Conservation (phyloP, 2,113 vertebrate genomes). For the Hylia prasina region DNA sequence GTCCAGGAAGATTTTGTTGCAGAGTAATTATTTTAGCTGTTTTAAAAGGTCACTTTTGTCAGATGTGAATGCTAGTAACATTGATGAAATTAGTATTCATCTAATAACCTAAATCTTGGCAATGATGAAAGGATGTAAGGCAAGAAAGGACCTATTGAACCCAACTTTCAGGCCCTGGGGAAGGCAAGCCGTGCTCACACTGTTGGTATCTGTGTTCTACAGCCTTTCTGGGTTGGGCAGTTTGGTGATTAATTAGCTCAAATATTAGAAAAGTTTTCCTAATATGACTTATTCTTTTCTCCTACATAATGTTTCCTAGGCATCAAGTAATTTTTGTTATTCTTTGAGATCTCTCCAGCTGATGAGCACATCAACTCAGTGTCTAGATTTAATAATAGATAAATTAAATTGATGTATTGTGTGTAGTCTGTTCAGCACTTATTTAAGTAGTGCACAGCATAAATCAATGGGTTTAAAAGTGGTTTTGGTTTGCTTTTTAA, state of each 20-base stretch:
- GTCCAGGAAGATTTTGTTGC: neutral
- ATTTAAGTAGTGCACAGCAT: neutral
- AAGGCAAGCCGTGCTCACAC: neutral
- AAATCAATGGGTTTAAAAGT: neutral
- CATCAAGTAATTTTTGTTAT: neutral
- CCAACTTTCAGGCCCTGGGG: rapidly evolving
- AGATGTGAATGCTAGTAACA: neutral
- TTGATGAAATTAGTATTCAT: neutral
- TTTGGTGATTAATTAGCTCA: neutral
- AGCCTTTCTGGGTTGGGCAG: neutral
- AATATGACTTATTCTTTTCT: neutral
- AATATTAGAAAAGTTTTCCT: neutral
- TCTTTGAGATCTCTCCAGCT: neutral
- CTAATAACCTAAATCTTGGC: neutral
- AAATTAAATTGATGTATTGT: neutral
- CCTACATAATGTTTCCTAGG: neutral
- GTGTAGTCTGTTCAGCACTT: neutral
- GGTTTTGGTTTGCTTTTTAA: neutral
- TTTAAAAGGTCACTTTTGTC: neutral
- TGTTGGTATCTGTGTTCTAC: neutral
- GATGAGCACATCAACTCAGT: neutral
- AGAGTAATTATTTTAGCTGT: neutral
- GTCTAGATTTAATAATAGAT: neutral
- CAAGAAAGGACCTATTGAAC: neutral
- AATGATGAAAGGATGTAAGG: neutral